Evolutionary conservation across 1,140 invertebrate genomes (phyloP).

Genomic region (Ips nitidus): DNA sequence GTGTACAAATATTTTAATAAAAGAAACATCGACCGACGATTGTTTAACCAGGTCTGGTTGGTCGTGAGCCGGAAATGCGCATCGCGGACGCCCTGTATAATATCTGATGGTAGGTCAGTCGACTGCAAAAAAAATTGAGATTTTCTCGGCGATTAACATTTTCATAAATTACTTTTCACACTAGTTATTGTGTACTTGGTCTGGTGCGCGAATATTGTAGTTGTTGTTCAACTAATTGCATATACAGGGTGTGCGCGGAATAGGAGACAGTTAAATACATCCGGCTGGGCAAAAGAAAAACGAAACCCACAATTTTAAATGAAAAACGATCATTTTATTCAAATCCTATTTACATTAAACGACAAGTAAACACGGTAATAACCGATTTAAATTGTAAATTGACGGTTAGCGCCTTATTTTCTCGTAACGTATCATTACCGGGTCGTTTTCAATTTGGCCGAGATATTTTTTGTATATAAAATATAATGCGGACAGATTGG

Average conservation of each 20-base stretch:
- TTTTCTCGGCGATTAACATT: background rate
- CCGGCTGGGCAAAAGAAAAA: background rate
- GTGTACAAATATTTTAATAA: too few species aligned
- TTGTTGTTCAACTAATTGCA: background rate
- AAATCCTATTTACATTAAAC: constrained; percentile 10
- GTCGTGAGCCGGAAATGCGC: background rate
- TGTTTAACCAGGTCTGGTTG: too few species aligned
- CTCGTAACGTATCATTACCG: constrained; percentile 4
- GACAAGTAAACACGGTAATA: constrained; percentile 1
- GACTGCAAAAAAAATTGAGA: background rate
- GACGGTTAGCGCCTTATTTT: constrained; percentile 8
- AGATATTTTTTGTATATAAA: background rate
- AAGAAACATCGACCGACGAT: too few species aligned
- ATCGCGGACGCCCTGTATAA: background rate
- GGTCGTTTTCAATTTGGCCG: constrained; percentile 8
- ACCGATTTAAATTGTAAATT: constrained; percentile 13
- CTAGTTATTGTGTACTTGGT: background rate
- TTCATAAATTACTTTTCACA: background rate
- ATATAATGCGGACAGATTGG: constrained; percentile 2
- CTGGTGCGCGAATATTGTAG: too few species aligned
- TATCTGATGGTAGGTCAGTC: constrained; percentile 2
- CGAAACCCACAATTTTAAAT: constrained; percentile 1
- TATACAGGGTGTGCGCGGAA: background rate
- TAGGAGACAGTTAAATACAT: background rate
- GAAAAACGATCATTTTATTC: constrained; percentile 8